These are phyloP conservation scores for Poecile montanus DNA, from an alignment of 2,797 vertebrate species.

Conservation along the genomic window DNA sequence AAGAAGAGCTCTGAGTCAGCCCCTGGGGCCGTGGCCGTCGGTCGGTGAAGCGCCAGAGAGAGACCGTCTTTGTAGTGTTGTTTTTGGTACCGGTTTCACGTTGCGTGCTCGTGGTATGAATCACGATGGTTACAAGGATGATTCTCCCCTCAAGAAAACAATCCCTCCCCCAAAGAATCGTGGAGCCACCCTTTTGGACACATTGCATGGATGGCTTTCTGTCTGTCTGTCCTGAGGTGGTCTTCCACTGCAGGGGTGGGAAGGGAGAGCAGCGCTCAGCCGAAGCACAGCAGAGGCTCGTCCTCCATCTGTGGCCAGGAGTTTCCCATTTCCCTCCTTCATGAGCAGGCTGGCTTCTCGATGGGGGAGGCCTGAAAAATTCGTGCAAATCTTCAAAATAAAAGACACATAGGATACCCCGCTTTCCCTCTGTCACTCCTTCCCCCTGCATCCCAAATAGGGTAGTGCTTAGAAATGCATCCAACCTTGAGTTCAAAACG, in stretches of 20 bases:
- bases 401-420: background rate
- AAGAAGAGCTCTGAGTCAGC: slow-evolving; percentile 69
- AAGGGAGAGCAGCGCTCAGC: fast-evolving
- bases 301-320: background rate
- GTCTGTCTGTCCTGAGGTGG: background rate
- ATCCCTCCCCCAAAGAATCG: slow-evolving; percentile 6
- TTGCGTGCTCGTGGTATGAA: background rate
- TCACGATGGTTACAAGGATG: slow-evolving; percentile 27
- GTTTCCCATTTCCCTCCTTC: background rate
- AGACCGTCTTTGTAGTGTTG: slow-evolving; percentile 55
- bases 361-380: background rate
- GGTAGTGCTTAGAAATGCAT: slow-evolving; percentile 11
- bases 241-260: background rate
- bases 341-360: background rate
- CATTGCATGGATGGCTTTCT: background rate
- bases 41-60: background rate
- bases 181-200: background rate
- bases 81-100: slow-evolving; percentile 49
- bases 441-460: background rate
- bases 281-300: fast-evolving
- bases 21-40: background rate
- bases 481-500: slow-evolving; percentile 20
- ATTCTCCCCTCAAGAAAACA: slow-evolving; percentile 49
- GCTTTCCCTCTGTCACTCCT: background rate
- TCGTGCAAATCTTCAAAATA: background rate